phyloP scores from a whole-genome alignment of 2,113 vertebrate species.

The Amazona vittata region DNA sequence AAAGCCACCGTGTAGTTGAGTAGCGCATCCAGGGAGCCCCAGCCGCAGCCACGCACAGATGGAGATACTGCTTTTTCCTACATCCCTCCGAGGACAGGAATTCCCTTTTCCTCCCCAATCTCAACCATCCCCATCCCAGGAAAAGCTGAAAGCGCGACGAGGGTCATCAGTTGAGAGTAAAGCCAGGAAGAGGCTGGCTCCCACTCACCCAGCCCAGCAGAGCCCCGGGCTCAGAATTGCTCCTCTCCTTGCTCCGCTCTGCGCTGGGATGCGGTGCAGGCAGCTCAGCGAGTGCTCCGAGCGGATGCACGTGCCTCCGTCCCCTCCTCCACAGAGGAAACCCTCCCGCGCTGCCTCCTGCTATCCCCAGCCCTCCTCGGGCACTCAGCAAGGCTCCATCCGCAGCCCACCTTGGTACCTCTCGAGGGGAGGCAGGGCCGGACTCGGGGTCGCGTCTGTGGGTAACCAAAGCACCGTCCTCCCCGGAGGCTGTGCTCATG shows the following conservation, averaged over 20 bases:
- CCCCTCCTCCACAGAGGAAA: not conserved
- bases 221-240: not conserved
- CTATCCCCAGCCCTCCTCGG: not conserved
- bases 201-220: not conserved
- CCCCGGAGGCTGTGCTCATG: not conserved
- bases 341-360: not conserved
- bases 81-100: rapidly evolving
- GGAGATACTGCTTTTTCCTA: not conserved
- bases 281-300: not conserved
- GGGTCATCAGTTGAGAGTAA: not conserved
- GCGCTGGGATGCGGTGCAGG: rapidly evolving
- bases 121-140: not conserved
- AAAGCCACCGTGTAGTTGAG: not conserved
- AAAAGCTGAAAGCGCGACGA: rapidly evolving
- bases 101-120: not conserved
- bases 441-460: not conserved
- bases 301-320: rapidly evolving
- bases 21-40: not conserved
- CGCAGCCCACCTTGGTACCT: not conserved
- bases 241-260: not conserved
- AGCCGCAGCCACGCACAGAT: not conserved
- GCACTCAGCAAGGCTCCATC: not conserved
- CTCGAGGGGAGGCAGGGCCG: not conserved
- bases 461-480: not conserved
- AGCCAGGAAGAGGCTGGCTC: not conserved